phyloP scores from a whole-genome alignment of 2,113 vertebrate genomes.

The Cervus canadensis region DNA sequence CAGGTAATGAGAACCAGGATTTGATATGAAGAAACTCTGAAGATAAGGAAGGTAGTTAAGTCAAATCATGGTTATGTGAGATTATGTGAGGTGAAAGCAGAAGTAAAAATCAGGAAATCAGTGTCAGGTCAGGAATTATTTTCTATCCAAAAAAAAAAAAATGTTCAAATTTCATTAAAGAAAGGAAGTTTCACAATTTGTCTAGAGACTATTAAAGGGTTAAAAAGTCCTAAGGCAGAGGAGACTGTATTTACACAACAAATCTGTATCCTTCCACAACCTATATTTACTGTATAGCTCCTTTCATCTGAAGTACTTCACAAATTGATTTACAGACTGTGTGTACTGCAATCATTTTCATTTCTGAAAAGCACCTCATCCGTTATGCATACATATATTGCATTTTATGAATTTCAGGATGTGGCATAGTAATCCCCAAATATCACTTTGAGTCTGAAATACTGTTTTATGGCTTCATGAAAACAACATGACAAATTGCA shows the following conservation, averaged over 20 bases:
- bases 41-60: neutral
- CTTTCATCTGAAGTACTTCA: conserved; percentile 39
- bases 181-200: neutral
- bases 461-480: conserved; percentile 41
- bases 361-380: conserved; percentile 34
- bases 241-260: neutral
- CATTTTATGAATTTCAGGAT: conserved; percentile 61
- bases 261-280: neutral
- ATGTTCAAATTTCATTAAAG: neutral
- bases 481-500: conserved; percentile 61
- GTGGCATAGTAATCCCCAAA: conserved; percentile 43
- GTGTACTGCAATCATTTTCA: conserved; percentile 30
- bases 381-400: conserved; percentile 22
- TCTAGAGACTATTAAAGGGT: neutral
- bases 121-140: neutral
- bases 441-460: conserved; percentile 55
- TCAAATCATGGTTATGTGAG: neutral
- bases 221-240: neutral
- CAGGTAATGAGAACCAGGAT: neutral
- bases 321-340: conserved; percentile 60
- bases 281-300: neutral
- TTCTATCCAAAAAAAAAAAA: neutral
- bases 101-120: neutral
- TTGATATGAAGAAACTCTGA: neutral
- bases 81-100: neutral